A percentile compares a stretch with the other conserved stretches of the same genome.
Conservation (phyloP, 1,140 invertebrate genomes). For the Neuroterus valhalla region DNA sequence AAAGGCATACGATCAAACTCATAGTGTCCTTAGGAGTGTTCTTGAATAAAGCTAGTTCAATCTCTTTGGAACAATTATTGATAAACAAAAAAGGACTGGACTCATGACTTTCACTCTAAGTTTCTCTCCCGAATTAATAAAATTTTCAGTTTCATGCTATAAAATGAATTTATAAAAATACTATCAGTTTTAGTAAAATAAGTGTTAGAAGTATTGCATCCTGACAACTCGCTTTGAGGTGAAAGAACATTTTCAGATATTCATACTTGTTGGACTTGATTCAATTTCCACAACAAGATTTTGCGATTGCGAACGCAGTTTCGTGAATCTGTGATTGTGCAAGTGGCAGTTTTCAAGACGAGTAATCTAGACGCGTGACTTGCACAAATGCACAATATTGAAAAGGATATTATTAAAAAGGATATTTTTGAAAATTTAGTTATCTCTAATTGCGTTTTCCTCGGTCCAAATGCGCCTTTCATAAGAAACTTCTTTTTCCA, state of each 20-base stretch:
- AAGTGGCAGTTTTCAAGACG: slow-evolving; percentile 15
- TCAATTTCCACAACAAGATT: slow-evolving; percentile 20
- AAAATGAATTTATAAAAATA: no score
- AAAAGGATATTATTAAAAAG: not conserved
- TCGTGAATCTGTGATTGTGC: not conserved
- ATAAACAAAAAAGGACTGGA: no score
- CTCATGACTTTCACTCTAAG: no score
- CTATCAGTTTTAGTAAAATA: not conserved
- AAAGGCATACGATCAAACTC: no score
- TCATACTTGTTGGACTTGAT: slow-evolving; percentile 20
- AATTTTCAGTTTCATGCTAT: no score
- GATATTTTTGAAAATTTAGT: not conserved
- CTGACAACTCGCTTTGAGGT: slow-evolving; percentile 1
- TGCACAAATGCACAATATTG: not conserved
- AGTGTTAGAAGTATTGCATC: not conserved
- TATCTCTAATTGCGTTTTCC: not conserved
- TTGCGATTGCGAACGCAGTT: not conserved
- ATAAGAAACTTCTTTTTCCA: slow-evolving; percentile 1
- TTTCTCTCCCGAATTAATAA: no score
- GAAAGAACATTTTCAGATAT: not conserved
- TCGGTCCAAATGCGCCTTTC: slow-evolving; percentile 1
- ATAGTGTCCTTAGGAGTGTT: no score
- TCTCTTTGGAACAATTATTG: no score
- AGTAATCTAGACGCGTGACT: not conserved
- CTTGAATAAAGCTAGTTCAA: no score